phyloP scores from a whole-genome alignment of 2,888 invertebrate species.

The Abrostola triplasia region DNA sequence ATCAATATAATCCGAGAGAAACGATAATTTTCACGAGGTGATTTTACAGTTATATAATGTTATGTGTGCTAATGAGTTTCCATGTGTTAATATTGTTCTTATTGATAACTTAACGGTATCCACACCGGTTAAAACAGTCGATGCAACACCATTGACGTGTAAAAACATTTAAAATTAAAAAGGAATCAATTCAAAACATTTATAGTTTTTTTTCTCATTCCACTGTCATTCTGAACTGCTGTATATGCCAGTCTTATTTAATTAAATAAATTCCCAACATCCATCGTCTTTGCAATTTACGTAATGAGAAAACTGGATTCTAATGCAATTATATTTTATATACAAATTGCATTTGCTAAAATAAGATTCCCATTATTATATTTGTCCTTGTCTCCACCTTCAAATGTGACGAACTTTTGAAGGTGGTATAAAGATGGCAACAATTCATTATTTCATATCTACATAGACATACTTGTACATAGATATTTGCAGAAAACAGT shows the following conservation, averaged over 20 bases:
- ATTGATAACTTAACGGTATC: too few species aligned
- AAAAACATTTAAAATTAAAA: neutral
- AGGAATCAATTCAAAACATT: neutral
- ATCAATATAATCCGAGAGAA: too few species aligned
- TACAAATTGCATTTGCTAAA: constrained; percentile 15
- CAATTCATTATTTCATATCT: neutral
- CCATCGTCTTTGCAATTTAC: constrained; percentile 10
- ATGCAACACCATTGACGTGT: neutral
- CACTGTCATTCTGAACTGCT: neutral
- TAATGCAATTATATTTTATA: neutral
- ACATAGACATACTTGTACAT: too few species aligned
- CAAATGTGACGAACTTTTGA: neutral
- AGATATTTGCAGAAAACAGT: too few species aligned
- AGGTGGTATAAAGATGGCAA: neutral
- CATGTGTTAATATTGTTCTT: too few species aligned
- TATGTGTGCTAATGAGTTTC: too few species aligned
- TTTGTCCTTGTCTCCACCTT: constrained; percentile 25
- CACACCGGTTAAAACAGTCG: neutral
- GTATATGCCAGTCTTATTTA: neutral
- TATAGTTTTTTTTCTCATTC: neutral
- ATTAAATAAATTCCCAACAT: constrained; percentile 10
- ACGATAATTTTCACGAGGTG: too few species aligned
- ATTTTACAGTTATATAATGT: too few species aligned
- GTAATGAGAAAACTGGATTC: constrained; percentile 12
- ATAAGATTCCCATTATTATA: constrained; percentile 13